A percentile compares a stretch with the other conserved stretches of the same genome.
Evolutionary conservation across 1,140 invertebrate species (phyloP).

Genomic region (Cherax quadricarinatus): DNA sequence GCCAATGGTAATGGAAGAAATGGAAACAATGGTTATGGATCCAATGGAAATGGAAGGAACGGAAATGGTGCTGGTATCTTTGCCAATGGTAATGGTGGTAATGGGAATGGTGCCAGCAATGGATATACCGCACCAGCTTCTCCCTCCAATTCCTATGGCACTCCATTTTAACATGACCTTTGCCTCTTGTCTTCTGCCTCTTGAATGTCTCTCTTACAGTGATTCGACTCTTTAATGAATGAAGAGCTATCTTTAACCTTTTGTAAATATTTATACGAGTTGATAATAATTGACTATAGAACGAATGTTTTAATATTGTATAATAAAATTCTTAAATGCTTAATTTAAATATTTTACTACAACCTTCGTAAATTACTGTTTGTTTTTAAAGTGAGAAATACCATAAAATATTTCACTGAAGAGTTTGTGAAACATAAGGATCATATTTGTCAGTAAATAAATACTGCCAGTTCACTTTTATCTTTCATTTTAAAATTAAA

Average conservation of each 20-base stretch:
- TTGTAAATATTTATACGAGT: not conserved
- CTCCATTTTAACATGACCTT: not conserved
- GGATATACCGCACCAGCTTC: not conserved
- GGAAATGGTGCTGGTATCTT: not conserved
- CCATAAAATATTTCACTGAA: too few species aligned
- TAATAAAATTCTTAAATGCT: too few species aligned
- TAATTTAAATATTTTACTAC: too few species aligned
- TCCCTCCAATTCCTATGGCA: not conserved
- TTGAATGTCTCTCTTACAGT: not conserved
- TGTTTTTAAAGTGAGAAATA: too few species aligned
- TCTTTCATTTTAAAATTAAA: too few species aligned
- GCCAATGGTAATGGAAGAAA: not conserved
- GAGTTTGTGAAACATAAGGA: too few species aligned
- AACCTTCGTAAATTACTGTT: too few species aligned
- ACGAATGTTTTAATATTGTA: not conserved
- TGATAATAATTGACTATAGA: not conserved
- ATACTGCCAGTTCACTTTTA: too few species aligned
- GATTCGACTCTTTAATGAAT: not conserved
- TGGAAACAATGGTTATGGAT: not conserved
- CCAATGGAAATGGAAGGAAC: conserved; percentile 17
- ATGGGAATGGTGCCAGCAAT: not conserved
- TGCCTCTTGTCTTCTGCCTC: not conserved
- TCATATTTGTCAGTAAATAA: too few species aligned
- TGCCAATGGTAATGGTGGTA: conserved; percentile 7
- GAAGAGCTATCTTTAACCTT: not conserved